Conservation (phyloP, 2,888 invertebrate species). For the Anoplius nigerrimus region DNA sequence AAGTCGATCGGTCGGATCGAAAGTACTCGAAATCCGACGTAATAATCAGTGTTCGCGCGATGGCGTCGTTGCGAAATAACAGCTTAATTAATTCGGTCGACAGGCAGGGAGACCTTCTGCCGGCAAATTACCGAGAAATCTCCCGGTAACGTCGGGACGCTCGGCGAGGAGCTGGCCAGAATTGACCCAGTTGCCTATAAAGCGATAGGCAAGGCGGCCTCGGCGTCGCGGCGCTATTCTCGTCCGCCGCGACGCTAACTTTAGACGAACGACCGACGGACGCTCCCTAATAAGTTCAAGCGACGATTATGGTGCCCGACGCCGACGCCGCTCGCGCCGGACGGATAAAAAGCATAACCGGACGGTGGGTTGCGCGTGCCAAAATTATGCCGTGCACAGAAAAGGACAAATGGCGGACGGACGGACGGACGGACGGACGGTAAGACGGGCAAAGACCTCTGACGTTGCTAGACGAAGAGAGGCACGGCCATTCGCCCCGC, state of each 20-base stretch:
- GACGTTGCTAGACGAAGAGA: slow-evolving; percentile 38
- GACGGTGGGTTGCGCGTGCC: slow-evolving; percentile 57
- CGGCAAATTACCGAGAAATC: background rate
- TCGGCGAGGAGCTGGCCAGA: slow-evolving; percentile 46
- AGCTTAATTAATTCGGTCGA: no score
- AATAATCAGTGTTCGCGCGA: no score
- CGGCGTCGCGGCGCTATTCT: slow-evolving; percentile 68
- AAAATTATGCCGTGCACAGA: slow-evolving; percentile 64
- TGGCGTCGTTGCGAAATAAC: no score
- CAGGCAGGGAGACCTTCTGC: no score
- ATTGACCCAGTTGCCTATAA: slow-evolving; percentile 73
- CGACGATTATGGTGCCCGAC: slow-evolving; percentile 67
- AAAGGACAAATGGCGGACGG: slow-evolving; percentile 36
- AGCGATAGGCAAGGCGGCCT: slow-evolving; percentile 61
- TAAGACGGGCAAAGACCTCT: slow-evolving; percentile 66
- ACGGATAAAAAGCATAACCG: slow-evolving; percentile 54
- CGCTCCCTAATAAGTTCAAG: slow-evolving; percentile 74
- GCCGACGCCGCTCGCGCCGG: slow-evolving; percentile 44
- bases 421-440: no score
- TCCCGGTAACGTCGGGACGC: slow-evolving; percentile 27
- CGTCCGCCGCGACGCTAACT: slow-evolving; percentile 66
- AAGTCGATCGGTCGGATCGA: no score
- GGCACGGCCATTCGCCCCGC: slow-evolving; percentile 36
- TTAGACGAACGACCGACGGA: slow-evolving; percentile 69
- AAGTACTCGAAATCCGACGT: no score